These are phyloP conservation scores for Lumbricus terrestris DNA, from an alignment of 2,888 invertebrate species.

Conservation along the genomic window DNA sequence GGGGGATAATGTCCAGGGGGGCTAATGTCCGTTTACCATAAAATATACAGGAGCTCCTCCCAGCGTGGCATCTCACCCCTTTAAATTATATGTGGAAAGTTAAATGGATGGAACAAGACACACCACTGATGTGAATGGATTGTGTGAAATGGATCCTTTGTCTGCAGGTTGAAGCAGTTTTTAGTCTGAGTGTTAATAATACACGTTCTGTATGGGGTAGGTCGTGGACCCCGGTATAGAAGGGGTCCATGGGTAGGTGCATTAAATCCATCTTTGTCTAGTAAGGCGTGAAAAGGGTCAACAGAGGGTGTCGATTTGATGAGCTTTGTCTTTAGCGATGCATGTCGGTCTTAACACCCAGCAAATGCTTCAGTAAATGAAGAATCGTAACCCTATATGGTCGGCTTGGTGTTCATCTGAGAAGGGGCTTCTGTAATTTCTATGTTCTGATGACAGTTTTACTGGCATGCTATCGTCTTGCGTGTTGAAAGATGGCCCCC, in stretches of 20 bases:
- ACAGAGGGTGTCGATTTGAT: neutral
- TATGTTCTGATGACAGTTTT: neutral
- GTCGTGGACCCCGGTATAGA: too few relatives aligned
- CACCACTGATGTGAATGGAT: neutral
- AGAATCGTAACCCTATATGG: neutral
- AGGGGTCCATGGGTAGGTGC: too few relatives aligned
- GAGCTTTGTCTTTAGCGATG: neutral
- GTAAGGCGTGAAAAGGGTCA: neutral
- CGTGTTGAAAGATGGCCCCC: neutral
- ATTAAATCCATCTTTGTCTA: too few relatives aligned
- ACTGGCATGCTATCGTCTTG: neutral
- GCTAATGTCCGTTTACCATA: too few relatives aligned
- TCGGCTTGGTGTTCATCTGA: neutral
- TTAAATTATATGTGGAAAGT: neutral
- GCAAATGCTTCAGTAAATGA: neutral
- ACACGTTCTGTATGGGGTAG: neutral
- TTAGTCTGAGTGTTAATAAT: neutral
- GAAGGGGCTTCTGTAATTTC: neutral
- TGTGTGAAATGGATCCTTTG: neutral
- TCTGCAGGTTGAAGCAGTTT: neutral
- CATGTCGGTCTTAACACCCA: neutral
- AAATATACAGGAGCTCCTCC: too few relatives aligned
- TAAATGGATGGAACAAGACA: neutral
- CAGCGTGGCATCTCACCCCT: too few relatives aligned
- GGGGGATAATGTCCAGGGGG: too few relatives aligned